Conservation (phyloP, 2,113 vertebrate species). For the Typhlomys cinereus region DNA sequence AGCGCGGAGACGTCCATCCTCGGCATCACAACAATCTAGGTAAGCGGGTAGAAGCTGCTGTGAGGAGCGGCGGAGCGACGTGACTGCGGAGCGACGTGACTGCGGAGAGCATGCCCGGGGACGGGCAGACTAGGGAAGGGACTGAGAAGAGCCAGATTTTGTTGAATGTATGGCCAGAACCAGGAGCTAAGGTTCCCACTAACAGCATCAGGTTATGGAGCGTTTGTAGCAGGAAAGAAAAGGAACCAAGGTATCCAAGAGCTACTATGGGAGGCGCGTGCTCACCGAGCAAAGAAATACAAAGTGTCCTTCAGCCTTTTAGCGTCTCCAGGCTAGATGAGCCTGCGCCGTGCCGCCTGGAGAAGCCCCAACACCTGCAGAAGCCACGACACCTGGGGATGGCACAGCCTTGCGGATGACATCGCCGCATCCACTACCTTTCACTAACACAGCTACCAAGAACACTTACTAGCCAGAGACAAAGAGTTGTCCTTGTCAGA, state of each 20-base stretch:
- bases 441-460: neutral
- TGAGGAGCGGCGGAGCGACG: neutral
- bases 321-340: no score
- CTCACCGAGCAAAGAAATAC: neutral
- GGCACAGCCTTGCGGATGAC: no score
- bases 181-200: neutral
- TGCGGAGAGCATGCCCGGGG: neutral
- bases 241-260: neutral
- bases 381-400: no score
- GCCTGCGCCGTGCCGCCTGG: no score
- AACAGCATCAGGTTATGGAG: neutral
- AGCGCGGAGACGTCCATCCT: neutral
- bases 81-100: neutral
- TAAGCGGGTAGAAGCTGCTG: neutral
- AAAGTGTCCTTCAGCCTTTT: neutral
- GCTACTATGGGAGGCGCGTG: neutral
- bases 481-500: neutral
- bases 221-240: neutral
- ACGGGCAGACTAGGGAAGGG: neutral
- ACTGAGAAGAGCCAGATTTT: conserved; percentile 12
- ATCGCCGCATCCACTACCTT: no score
- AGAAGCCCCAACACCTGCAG: no score
- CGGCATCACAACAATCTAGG: neutral
- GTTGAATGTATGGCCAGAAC: neutral
- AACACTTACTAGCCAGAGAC: neutral